Conservation (phyloP, 1,140 invertebrate genomes). For the Brachionus sp. region DNA sequence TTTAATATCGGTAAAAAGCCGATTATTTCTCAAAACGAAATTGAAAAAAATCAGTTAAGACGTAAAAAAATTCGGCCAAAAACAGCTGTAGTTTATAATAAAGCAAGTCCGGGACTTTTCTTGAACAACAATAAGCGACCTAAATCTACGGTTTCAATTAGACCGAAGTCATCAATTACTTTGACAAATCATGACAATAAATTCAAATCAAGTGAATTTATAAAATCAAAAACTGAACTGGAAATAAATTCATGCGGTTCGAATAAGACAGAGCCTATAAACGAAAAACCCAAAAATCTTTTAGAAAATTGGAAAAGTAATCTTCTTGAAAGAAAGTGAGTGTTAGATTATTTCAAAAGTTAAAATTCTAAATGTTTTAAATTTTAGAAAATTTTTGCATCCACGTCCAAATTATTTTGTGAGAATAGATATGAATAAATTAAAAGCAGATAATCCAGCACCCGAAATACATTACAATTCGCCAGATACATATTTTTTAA, state of each 20-base stretch:
- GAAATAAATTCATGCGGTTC: neutral
- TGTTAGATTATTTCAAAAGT: neutral
- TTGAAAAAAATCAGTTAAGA: neutral
- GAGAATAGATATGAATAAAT: constrained; percentile 23
- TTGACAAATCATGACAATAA: neutral
- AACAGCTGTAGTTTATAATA: neutral
- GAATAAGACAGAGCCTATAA: neutral
- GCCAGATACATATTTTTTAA: constrained; percentile 37
- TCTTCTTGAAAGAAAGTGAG: constrained; percentile 26
- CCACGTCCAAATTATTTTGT: constrained; percentile 38
- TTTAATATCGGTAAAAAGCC: neutral
- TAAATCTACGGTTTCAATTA: neutral
- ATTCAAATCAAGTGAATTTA: neutral
- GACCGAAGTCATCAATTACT: neutral
- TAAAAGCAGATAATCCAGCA: neutral
- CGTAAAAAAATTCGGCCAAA: neutral
- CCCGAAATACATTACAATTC: constrained; percentile 44
- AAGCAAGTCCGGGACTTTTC: neutral
- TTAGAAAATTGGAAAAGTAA: constrained; percentile 31
- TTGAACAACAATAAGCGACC: neutral
- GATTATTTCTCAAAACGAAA: neutral
- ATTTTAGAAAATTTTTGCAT: constrained; percentile 2
- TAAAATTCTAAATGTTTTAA: neutral
- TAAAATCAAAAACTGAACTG: neutral
- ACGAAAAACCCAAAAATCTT: neutral